Conservation (phyloP, 2,888 invertebrate species). For the Diloba caeruleocephala region DNA sequence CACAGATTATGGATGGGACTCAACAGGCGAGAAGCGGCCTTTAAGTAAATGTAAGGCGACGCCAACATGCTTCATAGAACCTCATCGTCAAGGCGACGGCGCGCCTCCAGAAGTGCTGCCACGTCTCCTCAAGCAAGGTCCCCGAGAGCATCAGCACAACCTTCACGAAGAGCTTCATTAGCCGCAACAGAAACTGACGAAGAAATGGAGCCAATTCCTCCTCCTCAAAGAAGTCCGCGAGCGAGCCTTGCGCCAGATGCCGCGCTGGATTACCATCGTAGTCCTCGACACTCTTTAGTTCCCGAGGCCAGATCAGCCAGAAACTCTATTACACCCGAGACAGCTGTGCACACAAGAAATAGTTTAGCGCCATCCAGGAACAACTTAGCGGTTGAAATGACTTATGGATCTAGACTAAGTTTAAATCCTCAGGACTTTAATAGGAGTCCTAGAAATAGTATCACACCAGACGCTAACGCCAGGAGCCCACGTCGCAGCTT, state of each 20-base stretch:
- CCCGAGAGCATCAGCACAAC: conserved; percentile 82
- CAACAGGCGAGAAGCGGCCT: conserved; percentile 12
- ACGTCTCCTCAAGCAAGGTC: conserved; percentile 90
- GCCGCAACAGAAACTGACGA: conserved; percentile 91
- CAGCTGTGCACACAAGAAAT: conserved; percentile 86
- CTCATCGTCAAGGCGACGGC: conserved; percentile 91
- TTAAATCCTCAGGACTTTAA: conserved; percentile 89
- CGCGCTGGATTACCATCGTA: conserved; percentile 87
- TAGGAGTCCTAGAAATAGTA: conserved; percentile 83
- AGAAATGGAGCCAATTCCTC: conserved; percentile 82
- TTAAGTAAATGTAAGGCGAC: conserved; percentile 10
- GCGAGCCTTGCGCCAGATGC: conserved; percentile 90
- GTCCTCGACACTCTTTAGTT: conserved; percentile 88
- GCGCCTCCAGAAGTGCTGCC: conserved; percentile 91
- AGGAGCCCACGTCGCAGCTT: conserved; percentile 90
- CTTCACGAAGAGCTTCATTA: conserved; percentile 88
- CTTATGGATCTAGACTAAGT: conserved; percentile 88
- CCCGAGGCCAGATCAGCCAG: conserved; percentile 89
- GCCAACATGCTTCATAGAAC: conserved; percentile 90
- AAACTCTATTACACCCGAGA: conserved; percentile 90
- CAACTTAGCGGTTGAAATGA: conserved; percentile 89
- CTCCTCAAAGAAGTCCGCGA: conserved; percentile 85
- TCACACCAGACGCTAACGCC: conserved; percentile 82
- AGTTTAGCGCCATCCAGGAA: conserved; percentile 89
- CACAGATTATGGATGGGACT: conserved; percentile 48